These are phyloP conservation scores for Halichondria panicea DNA, from an alignment of 37 sponge, comb jelly and placozoan genomes.

Conservation along the genomic window DNA sequence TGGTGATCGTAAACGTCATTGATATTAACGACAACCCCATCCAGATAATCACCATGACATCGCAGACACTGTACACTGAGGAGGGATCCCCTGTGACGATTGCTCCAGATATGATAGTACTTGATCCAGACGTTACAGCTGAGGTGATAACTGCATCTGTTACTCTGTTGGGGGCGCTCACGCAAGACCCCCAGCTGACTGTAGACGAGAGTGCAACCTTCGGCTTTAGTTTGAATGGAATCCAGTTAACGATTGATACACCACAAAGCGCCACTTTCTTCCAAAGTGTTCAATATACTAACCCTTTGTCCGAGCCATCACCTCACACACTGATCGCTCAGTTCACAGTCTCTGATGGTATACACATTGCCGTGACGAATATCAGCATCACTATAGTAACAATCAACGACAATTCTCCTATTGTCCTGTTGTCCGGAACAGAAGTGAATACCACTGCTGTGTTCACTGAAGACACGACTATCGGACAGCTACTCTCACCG, in stretches of 20 bases:
- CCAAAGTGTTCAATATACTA: constrained; percentile 23
- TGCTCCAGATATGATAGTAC: constrained; percentile 11
- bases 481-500: constrained; percentile 12
- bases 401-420: constrained; percentile 34
- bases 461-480: constrained; percentile 16
- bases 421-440: background rate
- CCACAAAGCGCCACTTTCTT: background rate
- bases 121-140: constrained; percentile 43
- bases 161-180: background rate
- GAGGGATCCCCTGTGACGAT: constrained; percentile 34
- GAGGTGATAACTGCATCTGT: constrained; percentile 19
- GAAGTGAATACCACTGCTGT: constrained; percentile 9
- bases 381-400: background rate
- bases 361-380: background rate
- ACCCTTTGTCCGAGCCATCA: constrained; percentile 31
- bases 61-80: constrained; percentile 31
- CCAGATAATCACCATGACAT: background rate
- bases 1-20: constrained; percentile 17
- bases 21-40: constrained; percentile 70
- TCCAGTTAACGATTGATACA: constrained; percentile 14
- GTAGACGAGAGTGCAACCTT: constrained; percentile 1
- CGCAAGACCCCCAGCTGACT: constrained; percentile 7
- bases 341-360: constrained; percentile 49
- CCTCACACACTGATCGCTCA: background rate
- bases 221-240: background rate